These are phyloP conservation scores for Pristionchus arcanus DNA, from an alignment of 2,888 invertebrate species.

Conservation along the genomic window DNA sequence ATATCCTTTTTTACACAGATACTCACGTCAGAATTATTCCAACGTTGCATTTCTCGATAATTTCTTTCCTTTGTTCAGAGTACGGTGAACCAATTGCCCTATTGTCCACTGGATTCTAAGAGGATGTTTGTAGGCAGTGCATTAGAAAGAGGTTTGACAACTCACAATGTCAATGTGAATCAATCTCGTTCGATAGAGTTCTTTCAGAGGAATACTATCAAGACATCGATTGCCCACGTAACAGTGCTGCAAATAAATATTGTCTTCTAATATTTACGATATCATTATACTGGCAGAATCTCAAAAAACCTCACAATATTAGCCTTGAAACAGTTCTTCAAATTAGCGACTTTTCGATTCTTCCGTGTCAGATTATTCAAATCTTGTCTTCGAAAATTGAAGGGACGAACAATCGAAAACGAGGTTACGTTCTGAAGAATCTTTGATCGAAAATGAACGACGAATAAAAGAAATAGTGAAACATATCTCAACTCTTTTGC, in stretches of 20 bases:
- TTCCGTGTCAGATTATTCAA: background rate
- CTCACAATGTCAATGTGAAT: background rate
- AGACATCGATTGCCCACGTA: background rate
- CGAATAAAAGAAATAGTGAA: no score
- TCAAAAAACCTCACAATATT: background rate
- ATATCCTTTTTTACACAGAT: background rate
- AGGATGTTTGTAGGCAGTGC: background rate
- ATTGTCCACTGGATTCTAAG: background rate
- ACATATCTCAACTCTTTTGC: no score
- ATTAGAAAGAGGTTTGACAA: background rate
- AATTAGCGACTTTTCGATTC: background rate
- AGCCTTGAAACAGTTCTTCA: background rate
- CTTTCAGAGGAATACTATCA: background rate
- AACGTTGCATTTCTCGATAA: background rate
- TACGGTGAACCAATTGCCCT: background rate
- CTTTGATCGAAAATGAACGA: no score
- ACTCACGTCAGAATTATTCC: slow-evolving; percentile 1
- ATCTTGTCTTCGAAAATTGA: background rate
- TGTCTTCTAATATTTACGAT: no score
- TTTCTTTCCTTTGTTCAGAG: background rate
- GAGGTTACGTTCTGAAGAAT: background rate
- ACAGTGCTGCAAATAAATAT: background rate
- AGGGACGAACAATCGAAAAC: background rate
- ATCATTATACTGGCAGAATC: no score
- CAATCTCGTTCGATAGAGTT: background rate